Evolutionary conservation across 1,140 invertebrate genomes (phyloP), one percentile per base, ranked within the genome.

Genomic region (Dendrolimus punctatus): DNA sequence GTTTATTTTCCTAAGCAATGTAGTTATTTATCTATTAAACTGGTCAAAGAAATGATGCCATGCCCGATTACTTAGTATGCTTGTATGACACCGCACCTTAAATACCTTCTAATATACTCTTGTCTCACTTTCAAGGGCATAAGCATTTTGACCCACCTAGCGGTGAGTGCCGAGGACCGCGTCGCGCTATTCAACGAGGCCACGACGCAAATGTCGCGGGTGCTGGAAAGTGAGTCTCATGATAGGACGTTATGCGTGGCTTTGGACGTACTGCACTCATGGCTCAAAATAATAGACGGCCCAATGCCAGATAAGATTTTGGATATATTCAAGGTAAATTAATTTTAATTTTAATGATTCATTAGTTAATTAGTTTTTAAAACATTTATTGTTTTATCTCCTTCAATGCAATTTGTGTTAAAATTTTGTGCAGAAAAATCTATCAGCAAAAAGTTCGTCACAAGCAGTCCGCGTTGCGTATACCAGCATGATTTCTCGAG

Each of bases 211-310:
- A 94, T 96, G 71, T 88, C 94, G 8, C 93, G 94, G 72, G 90
- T 96, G 23, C 87, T 98, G 23, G 94, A 97, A 73, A 90, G 90
- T 40, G 97, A 99, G 90, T 94, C 95, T 49, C 96, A 98, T 81
- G 97, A 99, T 85, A 96, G 95, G 66, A 97, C 95, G 3, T 80
- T 98, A 37, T 91, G 95, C 57, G 91, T 93, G 64, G 92, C 94
- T 5, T 85, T 98, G 6, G 91, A 95, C 63, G 93, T 94, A 90
- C 90, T 98, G 76, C 88, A 91, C 6, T 70, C 93, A 6, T 98
- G 97, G 97, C 91, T 92, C 48, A 66, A 80, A 5, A 93, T 92
- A 70, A 92, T 95, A 59, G 40, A 45, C 2, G 89, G 86, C n/a
- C 85, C 90, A 56, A 85, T 95, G 39, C 94, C 95, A 1, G 90